phyloP scores from a whole-genome alignment of 2,888 invertebrate species.

The Eupelmus urozonus region DNA sequence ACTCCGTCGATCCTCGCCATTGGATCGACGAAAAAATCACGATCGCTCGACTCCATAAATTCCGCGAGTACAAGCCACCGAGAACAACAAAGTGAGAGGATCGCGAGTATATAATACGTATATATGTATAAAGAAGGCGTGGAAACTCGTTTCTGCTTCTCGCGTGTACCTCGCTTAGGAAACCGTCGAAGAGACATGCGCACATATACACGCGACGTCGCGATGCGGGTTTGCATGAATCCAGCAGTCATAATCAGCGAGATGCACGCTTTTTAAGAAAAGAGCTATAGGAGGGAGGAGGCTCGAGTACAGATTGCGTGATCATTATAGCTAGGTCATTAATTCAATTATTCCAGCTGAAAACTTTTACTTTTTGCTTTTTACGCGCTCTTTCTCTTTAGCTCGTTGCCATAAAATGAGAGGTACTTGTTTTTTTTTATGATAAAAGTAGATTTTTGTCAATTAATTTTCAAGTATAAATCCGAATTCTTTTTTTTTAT shows the following conservation, averaged over 20 bases:
- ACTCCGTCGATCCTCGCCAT: too few species aligned
- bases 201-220: not conserved
- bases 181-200: not conserved
- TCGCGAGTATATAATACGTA: slow-evolving; percentile 1
- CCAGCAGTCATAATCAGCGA: not conserved
- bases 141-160: slow-evolving; percentile 27
- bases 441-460: too few species aligned
- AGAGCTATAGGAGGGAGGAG: not conserved
- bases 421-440: too few species aligned
- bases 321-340: not conserved
- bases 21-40: too few species aligned
- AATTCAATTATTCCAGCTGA: slow-evolving; percentile 12
- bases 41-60: not conserved
- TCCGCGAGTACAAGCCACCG: too few species aligned
- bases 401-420: too few species aligned
- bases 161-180: not conserved
- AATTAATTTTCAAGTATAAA: too few species aligned
- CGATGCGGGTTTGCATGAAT: not conserved
- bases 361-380: slow-evolving; percentile 13
- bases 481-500: too few species aligned
- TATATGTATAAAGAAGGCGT: slow-evolving; percentile 4
- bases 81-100: slow-evolving; percentile 45
- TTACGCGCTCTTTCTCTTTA: not conserved
- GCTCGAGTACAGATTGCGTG: not conserved
- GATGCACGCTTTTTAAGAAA: not conserved